Base-by-base conservation (phyloP, 2,113 vertebrate genomes). In the Acanthisitta chloris region DNA sequence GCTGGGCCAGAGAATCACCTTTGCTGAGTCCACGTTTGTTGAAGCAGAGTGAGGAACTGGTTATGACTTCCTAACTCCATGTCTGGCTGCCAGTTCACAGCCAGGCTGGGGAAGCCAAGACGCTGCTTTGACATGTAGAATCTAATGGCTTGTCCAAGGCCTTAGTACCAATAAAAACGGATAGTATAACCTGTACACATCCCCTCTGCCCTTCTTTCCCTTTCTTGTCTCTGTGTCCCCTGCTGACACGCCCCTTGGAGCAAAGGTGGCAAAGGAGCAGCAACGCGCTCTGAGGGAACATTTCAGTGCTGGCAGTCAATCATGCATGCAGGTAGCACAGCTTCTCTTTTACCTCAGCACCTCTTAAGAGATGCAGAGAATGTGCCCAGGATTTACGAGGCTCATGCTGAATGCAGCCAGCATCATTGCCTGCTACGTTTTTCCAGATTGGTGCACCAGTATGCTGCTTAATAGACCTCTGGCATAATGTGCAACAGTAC, bases 391-490 rank as follows among this genome's bases (percentile, higher is more conserved):
- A 84, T 96, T 97, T 92, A 92, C 10, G 13, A 94, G 80, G 69
- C 90, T 95, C 1, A 1, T 78, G 88, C 76, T 82, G 94, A 86
- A 86, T 90, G 77, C 86, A 92, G 96, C 84, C 69, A 51, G 90
- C 80, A 36, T 93, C 92, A 86, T 48, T 77, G 90, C 71, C 92
- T 96, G 93, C 83, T 96, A 36, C 82, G 67, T 96, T 96, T 96
- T 95, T 97, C 96, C 92, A 96, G 86, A 64, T 94, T 57, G 6
- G 72, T 95, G 92, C 93, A 81, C 92, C 93, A 92, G 96, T 94
- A 90, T 95, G 93, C 83, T 94, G 88, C 80, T 96, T 96, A 96
- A 95, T 96, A 96, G 94, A 92, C 89, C 96, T 61, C 91, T 90
- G 88, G 95, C 90, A 69, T 93, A 88, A 96, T 79, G 93, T 83